Evolutionary conservation across 64 coral and sea anemone genomes (phyloP), one percentile per base, ranked within the genome.

Genomic region (Porites australiensis): DNA sequence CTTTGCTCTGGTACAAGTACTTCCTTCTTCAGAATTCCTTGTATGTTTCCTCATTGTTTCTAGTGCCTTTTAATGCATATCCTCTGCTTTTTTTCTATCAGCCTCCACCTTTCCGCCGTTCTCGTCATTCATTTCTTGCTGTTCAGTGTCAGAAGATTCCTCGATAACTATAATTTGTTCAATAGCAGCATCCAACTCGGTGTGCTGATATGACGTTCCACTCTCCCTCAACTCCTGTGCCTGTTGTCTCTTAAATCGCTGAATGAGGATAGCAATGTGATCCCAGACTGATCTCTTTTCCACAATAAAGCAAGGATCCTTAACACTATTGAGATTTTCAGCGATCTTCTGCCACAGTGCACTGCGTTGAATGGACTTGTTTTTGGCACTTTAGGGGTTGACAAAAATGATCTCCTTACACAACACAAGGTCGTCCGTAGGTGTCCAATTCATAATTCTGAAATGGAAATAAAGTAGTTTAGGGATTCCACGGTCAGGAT

Each of bases 391-490:
- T 70, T 79, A 91, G 44, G 88, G 74, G 69, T 95, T 95, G 0
- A 55, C 69, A 49, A 91, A 86, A 20, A 91, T 44, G 23, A 87
- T 82, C 79, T 91, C 75, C 54, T 63, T 83, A 47, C 88, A 95
- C 12, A 87, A 16, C 10, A 51, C 23, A 0, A 65, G 61, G 77
- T 95, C 93, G 23, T 87, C 88, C 58, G n/a, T 4, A 37, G 59
- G 70, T 61, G 87, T 82, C 93, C 93, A 94, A 43, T 86, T 74
- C 87, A 94, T 94, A 79, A 79, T 79, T 59, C 53, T 79, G 53
- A 11, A 79, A 58, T 58, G 2, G 5, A 55, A 79, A 23, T 18
- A 23, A 59, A 57, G 11, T 19, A 79, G 0, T 76, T 50, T 15
- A 77, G 27, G 27, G 27, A 37, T 37, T 37, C 27, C 27, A 37